Evolutionary conservation across 2,113 vertebrate genomes (phyloP).

Genomic region (Takifugu bimaculatus): DNA sequence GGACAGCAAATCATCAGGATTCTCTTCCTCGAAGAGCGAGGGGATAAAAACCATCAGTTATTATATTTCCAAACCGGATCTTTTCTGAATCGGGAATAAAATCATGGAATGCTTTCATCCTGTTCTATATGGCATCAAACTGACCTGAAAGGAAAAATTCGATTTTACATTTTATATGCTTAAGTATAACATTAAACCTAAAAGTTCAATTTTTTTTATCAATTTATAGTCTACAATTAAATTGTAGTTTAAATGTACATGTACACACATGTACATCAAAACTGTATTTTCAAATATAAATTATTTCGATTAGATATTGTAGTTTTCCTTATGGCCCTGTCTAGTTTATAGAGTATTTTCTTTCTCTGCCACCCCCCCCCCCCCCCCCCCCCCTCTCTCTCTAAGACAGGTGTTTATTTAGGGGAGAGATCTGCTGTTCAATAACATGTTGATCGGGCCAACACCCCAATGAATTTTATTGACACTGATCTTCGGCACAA

Average conservation of each 20-base stretch:
- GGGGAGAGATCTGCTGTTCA: slow-evolving; percentile 71
- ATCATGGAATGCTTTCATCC: no score
- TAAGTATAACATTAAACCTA: background rate
- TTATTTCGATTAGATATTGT: background rate
- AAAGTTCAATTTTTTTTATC: background rate
- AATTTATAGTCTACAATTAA: no score
- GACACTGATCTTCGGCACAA: slow-evolving; percentile 81
- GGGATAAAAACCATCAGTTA: no score
- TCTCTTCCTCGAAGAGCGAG: background rate
- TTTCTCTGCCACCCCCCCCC: no score
- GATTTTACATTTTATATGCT: no score
- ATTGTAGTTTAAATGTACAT: no score
- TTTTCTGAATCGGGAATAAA: no score
- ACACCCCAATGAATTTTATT: slow-evolving; percentile 81
- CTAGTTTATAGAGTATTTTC: background rate
- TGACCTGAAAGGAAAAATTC: no score
- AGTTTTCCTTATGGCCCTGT: background rate
- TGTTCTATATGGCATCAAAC: no score
- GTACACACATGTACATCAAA: background rate
- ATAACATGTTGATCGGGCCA: slow-evolving; percentile 79
- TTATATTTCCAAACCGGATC: no score
- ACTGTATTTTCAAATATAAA: background rate
- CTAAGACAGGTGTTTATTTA: slow-evolving; percentile 62
- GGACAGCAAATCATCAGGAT: slow-evolving; percentile 1
- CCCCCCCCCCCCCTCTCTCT: background rate